Evolutionary conservation across 2,797 vertebrate genomes (phyloP), one percentile per base, ranked within the genome.

Genomic region (Perodicticus potto): DNA sequence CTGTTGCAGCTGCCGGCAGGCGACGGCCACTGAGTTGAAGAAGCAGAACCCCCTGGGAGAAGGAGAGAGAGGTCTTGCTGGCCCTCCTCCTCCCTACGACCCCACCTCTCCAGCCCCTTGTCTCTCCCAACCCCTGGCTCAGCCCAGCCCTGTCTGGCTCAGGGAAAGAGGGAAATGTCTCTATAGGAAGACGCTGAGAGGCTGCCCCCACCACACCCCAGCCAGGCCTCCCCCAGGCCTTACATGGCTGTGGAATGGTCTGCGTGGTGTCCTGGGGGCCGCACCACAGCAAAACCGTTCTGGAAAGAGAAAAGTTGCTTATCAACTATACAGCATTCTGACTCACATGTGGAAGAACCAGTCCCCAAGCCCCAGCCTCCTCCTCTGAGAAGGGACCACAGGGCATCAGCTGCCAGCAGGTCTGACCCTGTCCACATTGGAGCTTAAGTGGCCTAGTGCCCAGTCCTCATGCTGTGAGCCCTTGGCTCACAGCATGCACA

Each of bases 201-300:
- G 34, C 27, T n/a, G 77, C 17, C 59, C 63, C 55, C 4, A 17
- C 67, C 55, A 53, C 45, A 17, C 14, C 27, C 83, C 32, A 3
- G 5, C 73, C 6, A 49, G 53, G 74, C 37, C 73, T 45, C 76
- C 45, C 83, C 17, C 9, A 16, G 13, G n/a, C 20, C 98, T 98
- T 98, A 99, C 99, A 99, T 99, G 96, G 99, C 99, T 63, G 99
- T 99, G 94, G 99, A 99, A 16, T 99, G 99, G 95, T 99, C 99
- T 0, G 99, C 99, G 0, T 99, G 99, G 98, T 99, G 99, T 97
- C 99, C 99, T 0, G 99, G 99, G 0, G 99, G 99, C 93, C 99
- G 98, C 96, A 99, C 99, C 96, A 99, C 99, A 81, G 99, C 99
- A 80, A 99, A 99, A 94, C 99, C 99, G 0, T 99, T 99, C 99